These are phyloP conservation scores for Bombus confusus DNA, from an alignment of 1,140 invertebrate species.

Conservation along the genomic window DNA sequence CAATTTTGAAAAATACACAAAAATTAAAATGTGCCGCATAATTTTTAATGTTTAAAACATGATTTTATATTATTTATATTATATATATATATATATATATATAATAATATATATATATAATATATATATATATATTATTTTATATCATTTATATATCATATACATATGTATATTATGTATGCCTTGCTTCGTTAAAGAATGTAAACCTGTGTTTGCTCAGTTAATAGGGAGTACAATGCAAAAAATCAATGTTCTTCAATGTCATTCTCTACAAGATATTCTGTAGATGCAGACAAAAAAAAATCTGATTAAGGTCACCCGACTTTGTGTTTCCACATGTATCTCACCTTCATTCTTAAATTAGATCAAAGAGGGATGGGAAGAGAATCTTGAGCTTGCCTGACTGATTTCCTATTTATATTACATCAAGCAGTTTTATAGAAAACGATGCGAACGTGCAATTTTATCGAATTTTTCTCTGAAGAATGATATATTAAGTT, in stretches of 20 bases:
- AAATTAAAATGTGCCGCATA: neutral
- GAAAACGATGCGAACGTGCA: neutral
- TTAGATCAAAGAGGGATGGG: slow-evolving; percentile 15
- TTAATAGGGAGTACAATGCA: slow-evolving; percentile 31
- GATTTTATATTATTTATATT: neutral
- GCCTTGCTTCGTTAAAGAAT: slow-evolving; percentile 45
- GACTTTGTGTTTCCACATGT: slow-evolving; percentile 5
- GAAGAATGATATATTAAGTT: neutral
- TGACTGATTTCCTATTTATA: neutral
- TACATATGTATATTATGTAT: slow-evolving; percentile 34
- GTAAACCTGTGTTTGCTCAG: slow-evolving; percentile 41
- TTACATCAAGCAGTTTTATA: neutral
- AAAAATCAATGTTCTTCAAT: slow-evolving; percentile 64
- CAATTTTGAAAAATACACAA: neutral
- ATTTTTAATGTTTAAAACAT: too few species aligned
- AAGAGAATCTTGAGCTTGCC: neutral
- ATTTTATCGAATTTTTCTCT: neutral
- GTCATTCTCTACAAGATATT: slow-evolving; percentile 33
- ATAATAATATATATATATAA: neutral
- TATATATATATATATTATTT: slow-evolving; percentile 30
- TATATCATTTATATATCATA: neutral
- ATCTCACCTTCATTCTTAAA: slow-evolving; percentile 40
- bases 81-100: slow-evolving; percentile 26
- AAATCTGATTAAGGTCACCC: slow-evolving; percentile 33
- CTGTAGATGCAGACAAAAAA: slow-evolving; percentile 18